Base-by-base conservation (phyloP, 1,140 invertebrate species). In the Papilio xuthus region DNA sequence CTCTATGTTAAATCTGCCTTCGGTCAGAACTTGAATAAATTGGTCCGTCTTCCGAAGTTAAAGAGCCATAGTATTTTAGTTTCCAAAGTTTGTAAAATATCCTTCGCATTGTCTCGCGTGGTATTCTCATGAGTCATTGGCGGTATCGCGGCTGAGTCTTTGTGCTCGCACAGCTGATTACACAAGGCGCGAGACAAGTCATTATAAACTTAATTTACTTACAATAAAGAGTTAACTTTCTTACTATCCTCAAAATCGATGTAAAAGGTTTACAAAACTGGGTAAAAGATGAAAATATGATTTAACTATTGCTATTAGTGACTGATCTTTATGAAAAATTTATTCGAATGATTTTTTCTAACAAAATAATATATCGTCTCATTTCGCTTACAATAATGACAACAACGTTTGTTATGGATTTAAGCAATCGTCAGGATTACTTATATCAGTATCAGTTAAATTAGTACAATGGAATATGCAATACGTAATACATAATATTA, bases 131-230 rank as follows among this genome's bases (percentile, higher is more conserved):
- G 69, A 70, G 26, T 70, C 69, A 70, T 32, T 26, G 7, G 28
- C n/a, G 32, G 20, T 41, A 20, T 20, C 9, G 4, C 26, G 69
- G 69, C 63, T 13, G 26, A 70, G 26, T 18, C 69, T 70, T 42
- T 70, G 18, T 41, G 67, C 15, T 23, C 13, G 20, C 69, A 42
- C 69, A 70, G 69, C 69, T 70, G 69, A 70, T 70, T 41, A 70
- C 18, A 70, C 69, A 70, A 20, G 13, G 42, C 37, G 18, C 12
- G 7, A 18, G 7, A 12, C 69, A 42, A n/a, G 69, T 37, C 4
- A 42, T 20, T 70, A 41, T 42, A 23, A 9, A 0, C 69, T 42
- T n/a, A 41, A 70, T 70, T 10, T 12, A 0, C 26, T 15, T 1
- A 32, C 12, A 32, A 23, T 26, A 15, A 28, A 67, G 26, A 7